Evolutionary conservation across 2,888 invertebrate genomes (phyloP).

Genomic region (Himalopsyche tibetana): DNA sequence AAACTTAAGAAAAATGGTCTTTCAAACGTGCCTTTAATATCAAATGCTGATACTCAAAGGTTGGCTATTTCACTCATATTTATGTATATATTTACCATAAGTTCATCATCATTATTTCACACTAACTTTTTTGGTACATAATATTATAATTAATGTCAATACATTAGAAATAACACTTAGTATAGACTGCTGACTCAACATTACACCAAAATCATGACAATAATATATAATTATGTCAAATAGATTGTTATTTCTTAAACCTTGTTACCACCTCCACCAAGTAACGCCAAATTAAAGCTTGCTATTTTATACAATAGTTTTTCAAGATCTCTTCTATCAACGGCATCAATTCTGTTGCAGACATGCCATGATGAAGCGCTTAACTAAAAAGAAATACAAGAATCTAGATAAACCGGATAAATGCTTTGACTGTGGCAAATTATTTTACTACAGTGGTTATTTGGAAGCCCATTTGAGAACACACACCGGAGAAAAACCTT

Average conservation of each 20-base stretch:
- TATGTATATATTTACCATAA: background rate
- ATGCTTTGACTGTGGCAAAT: slow-evolving; percentile 68
- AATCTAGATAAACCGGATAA: slow-evolving; percentile 67
- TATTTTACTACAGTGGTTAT: slow-evolving; percentile 68
- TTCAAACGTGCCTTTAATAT: background rate
- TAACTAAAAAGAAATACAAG: slow-evolving; percentile 46
- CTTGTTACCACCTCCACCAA: too few species aligned
- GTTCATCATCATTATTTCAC: too few species aligned
- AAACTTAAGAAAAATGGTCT: slow-evolving; percentile 46
- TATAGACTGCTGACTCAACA: too few species aligned
- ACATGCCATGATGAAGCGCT: slow-evolving; percentile 25
- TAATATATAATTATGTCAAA: too few species aligned
- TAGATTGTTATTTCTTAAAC: background rate
- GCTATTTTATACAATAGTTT: too few species aligned
- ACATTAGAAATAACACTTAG: too few species aligned
- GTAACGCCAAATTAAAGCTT: too few species aligned
- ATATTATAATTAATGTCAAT: too few species aligned
- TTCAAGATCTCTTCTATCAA: too few species aligned
- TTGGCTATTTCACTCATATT: background rate
- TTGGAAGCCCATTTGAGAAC: slow-evolving; percentile 68
- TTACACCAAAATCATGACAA: too few species aligned
- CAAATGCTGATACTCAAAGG: background rate
- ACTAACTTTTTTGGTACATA: too few species aligned
- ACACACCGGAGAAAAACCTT: slow-evolving; percentile 69
- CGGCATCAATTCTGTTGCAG: background rate